Percentiles rank a stretch among this genome's conserved stretches.
Evolutionary conservation across 2,113 vertebrate genomes (phyloP).

Genomic region (Sander vitreus): DNA sequence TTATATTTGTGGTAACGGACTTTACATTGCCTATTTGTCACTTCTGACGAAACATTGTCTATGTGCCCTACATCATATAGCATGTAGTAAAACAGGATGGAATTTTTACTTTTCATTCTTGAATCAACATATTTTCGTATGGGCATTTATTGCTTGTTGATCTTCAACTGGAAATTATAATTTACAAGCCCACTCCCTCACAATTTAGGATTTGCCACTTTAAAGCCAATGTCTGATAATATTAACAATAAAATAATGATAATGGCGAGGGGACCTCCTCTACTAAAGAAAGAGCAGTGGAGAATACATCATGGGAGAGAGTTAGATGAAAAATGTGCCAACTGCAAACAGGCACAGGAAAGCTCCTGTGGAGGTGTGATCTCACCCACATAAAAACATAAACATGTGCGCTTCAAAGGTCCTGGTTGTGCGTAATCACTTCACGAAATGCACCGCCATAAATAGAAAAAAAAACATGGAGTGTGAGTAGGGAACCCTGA

Average conservation of each 20-base stretch:
- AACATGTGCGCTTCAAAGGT: constrained; percentile 62
- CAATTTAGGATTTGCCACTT: neutral
- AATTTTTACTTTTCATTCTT: neutral
- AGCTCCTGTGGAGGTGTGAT: constrained; percentile 80
- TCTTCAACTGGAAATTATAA: neutral
- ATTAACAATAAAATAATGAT: constrained; percentile 18
- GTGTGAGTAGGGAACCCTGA: constrained; percentile 18
- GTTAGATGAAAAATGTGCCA: constrained; percentile 64
- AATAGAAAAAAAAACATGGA: constrained; percentile 12
- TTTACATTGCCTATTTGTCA: neutral
- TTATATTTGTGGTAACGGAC: neutral
- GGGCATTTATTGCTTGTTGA: neutral
- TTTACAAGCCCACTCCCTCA: neutral
- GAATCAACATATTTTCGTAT: neutral
- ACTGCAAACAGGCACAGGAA: constrained; percentile 74
- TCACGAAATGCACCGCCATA: constrained; percentile 39
- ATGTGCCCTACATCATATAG: neutral
- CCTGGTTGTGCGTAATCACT: constrained; percentile 53
- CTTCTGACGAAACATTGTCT: neutral
- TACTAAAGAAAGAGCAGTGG: constrained; percentile 12
- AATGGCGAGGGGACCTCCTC: constrained; percentile 35
- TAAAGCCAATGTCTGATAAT: neutral
- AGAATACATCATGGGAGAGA: constrained; percentile 58
- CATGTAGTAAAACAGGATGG: too few relatives aligned
- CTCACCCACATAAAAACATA: constrained; percentile 73